Percentiles rank a stretch among this genome's conserved stretches.
phyloP scores from a whole-genome alignment of 2,888 invertebrate species.

The Parnassius smintheus region DNA sequence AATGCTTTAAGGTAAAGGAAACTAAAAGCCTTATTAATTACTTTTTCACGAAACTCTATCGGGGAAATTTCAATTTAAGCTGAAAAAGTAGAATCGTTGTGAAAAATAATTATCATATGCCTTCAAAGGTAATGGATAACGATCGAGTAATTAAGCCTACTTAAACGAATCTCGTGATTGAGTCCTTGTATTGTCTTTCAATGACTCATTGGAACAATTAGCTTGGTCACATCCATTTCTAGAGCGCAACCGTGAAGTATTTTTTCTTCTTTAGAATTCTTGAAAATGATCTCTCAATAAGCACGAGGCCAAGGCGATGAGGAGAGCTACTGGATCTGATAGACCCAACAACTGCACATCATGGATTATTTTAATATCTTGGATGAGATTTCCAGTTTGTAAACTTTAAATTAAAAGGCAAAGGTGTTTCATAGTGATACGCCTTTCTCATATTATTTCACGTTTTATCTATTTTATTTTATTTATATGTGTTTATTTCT shows the following conservation, averaged over 20 bases:
- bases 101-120: constrained; percentile 10
- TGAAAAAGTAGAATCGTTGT: constrained; percentile 1
- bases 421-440: too few species aligned
- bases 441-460: too few species aligned
- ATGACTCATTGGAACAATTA: background rate
- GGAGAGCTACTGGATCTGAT: too few species aligned
- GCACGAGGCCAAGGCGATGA: background rate
- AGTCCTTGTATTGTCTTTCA: background rate
- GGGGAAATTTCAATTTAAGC: background rate
- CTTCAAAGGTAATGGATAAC: constrained; percentile 11
- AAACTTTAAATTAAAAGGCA: too few species aligned
- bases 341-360: too few species aligned
- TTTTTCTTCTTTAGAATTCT: constrained; percentile 1
- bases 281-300: background rate
- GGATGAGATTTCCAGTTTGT: too few species aligned
- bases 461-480: too few species aligned
- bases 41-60: background rate
- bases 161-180: background rate
- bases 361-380: too few species aligned
- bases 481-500: too few species aligned
- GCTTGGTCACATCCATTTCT: constrained; percentile 10
- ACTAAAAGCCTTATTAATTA: too few species aligned
- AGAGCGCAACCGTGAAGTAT: background rate
- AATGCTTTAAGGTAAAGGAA: too few species aligned
- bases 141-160: constrained; percentile 4